Conservation (phyloP, 2,113 vertebrate genomes). For the Lasiurus borealis region DNA sequence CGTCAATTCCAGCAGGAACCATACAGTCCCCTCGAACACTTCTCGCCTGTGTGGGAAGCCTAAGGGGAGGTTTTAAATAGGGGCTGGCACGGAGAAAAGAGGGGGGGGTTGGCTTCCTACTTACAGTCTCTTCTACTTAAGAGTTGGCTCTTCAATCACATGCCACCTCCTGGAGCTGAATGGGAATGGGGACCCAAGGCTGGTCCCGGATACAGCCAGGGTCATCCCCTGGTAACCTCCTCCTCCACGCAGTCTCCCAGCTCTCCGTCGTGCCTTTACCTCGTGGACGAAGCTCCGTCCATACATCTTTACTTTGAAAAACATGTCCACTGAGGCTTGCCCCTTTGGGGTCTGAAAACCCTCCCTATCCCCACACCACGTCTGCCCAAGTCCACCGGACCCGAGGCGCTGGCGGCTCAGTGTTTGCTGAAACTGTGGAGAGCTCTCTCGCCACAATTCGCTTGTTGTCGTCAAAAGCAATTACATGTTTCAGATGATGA, state of each 20-base stretch:
- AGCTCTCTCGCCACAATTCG: conserved; percentile 24
- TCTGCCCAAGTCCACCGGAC: not conserved
- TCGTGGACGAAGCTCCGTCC: not conserved
- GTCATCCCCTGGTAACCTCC: not conserved
- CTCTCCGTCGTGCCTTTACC: not conserved
- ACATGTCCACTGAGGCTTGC: rapidly evolving
- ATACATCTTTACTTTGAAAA: not conserved
- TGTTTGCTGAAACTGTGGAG: not conserved
- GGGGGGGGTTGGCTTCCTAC: not conserved
- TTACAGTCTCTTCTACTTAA: not conserved
- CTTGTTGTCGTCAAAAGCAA: conserved; percentile 60
- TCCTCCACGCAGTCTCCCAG: not conserved
- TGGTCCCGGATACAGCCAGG: not conserved
- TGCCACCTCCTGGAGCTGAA: no score
- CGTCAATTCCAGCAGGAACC: conserved; percentile 47
- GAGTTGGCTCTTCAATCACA: not conserved
- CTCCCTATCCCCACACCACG: not conserved
- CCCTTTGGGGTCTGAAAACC: not conserved
- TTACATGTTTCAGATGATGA: conserved; percentile 64
- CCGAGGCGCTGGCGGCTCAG: not conserved
- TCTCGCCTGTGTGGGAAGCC: conserved; percentile 64
- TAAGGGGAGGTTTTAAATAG: conserved; percentile 64
- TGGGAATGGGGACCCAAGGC: not conserved
- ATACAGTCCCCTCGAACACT: conserved; percentile 53
- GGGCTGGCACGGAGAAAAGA: conserved; percentile 9